Evolutionary conservation across 2,113 vertebrate genomes (phyloP).

Genomic region (Menura novaehollandiae): DNA sequence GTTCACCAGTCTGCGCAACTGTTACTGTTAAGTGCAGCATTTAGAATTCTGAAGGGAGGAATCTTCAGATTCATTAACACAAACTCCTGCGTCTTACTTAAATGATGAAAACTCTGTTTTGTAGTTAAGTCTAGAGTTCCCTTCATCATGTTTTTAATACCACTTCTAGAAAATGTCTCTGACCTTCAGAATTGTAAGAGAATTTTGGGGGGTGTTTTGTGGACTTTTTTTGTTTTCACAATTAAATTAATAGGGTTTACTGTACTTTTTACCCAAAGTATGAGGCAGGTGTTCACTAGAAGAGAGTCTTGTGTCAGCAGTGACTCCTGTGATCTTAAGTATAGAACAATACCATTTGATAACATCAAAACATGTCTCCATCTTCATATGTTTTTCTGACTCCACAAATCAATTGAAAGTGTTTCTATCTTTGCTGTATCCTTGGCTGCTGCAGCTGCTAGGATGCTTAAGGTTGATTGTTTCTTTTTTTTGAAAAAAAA

Average conservation of each 20-base stretch:
- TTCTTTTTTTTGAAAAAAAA: background rate
- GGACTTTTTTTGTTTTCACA: background rate
- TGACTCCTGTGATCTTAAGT: background rate
- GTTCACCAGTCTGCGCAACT: background rate
- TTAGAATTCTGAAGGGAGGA: background rate
- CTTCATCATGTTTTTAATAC: background rate
- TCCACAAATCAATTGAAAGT: background rate
- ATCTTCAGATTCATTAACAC: background rate
- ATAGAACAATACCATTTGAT: background rate
- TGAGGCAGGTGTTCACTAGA: background rate
- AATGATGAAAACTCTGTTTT: background rate
- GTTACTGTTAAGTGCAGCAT: background rate
- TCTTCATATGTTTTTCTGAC: background rate
- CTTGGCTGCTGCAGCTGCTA: background rate
- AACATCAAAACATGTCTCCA: background rate
- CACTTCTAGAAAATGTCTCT: background rate
- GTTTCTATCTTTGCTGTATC: background rate
- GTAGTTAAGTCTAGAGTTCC: background rate
- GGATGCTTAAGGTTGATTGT: background rate
- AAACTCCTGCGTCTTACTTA: background rate
- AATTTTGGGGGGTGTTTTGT: background rate
- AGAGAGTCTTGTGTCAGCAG: background rate
- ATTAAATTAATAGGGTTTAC: background rate
- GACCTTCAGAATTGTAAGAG: background rate
- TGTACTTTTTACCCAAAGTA: background rate